phyloP scores from a whole-genome alignment of 2,888 invertebrate genomes.

The Gortyna flavago region DNA sequence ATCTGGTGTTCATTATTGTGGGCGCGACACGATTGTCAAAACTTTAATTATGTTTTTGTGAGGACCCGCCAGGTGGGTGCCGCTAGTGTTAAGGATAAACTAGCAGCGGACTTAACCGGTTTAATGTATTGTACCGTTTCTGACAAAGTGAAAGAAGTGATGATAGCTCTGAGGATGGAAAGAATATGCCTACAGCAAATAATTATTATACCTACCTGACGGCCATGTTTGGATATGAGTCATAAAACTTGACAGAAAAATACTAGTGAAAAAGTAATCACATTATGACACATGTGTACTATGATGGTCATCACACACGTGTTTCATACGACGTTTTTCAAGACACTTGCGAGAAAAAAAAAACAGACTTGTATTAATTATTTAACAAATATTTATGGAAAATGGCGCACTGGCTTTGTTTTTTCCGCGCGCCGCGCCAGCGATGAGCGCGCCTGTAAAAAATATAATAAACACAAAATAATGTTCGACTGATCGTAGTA shows the following conservation, averaged over 20 bases:
- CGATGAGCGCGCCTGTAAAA: no score
- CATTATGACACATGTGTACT: no score
- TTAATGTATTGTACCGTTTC: not conserved
- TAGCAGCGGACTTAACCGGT: not conserved
- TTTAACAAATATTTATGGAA: no score
- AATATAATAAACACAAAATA: no score
- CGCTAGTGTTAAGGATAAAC: constrained; percentile 5
- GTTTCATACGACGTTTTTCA: no score
- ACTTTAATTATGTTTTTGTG: constrained; percentile 83
- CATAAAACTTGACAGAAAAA: not conserved
- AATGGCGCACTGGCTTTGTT: no score
- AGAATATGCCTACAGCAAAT: not conserved
- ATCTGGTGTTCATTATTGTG: constrained; percentile 76
- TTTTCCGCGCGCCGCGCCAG: no score
- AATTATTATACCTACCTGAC: not conserved
- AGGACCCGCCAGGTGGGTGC: constrained; percentile 67
- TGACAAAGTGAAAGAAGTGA: not conserved
- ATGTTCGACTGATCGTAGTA: no score
- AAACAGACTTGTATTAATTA: no score
- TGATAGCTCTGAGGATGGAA: not conserved
- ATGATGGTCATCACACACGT: no score
- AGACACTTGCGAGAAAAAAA: no score
- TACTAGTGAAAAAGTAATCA: not conserved
- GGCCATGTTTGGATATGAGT: not conserved
- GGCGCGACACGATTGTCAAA: constrained; percentile 67